Base-by-base conservation (phyloP, 2,113 vertebrate genomes). In the Centropus unirufus region DNA sequence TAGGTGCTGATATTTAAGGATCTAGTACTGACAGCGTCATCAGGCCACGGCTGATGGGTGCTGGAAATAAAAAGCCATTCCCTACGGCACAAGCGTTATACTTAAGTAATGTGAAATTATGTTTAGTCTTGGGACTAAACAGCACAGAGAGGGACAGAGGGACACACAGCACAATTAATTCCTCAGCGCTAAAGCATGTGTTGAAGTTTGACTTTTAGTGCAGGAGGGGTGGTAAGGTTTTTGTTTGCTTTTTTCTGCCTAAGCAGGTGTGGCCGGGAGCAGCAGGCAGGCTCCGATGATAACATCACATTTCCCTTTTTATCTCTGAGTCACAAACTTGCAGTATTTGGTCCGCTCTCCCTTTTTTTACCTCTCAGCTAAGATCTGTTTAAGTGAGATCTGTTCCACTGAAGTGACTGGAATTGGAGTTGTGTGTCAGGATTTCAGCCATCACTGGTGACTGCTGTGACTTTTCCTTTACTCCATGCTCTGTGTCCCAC, bases 261-360 rank as follows among this genome's bases (percentile, higher is more conserved):
- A 24, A 40, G 89, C 80, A 97, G 95, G 91, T 84, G 93, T 58
- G 89, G 84, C 84, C 6, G 54, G 67, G 78, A 91, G 84, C 84
- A 82, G 86, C 61, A 12, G 36, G 52, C 83, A 32, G 81, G 52
- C 77, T 77, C 86, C 1, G 3, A 20, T 7, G 42, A 12, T 3
- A 74, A 36, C 54, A 24, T 62, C 75, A 42, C 49, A 0, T 74
- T 67, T 90, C 52, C 61, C 54, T 64, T 78, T 72, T 29, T 46
- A 34, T 63, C 69, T 62, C 76, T 21, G 80, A 76, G 81, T 72
- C 83, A 42, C 81, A 40, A n/a, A 76, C 77, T 47, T 21, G 69
- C 49, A 26, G 67, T 32, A n/a, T 49, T 82, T 49, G 64, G 83
- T 22, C 86, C 46, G 59, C 73, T 81, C 64, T 32, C 57, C 73